Evolutionary conservation across 2,797 vertebrate genomes (phyloP).

Genomic region (Rhabdophis nuchalis): DNA sequence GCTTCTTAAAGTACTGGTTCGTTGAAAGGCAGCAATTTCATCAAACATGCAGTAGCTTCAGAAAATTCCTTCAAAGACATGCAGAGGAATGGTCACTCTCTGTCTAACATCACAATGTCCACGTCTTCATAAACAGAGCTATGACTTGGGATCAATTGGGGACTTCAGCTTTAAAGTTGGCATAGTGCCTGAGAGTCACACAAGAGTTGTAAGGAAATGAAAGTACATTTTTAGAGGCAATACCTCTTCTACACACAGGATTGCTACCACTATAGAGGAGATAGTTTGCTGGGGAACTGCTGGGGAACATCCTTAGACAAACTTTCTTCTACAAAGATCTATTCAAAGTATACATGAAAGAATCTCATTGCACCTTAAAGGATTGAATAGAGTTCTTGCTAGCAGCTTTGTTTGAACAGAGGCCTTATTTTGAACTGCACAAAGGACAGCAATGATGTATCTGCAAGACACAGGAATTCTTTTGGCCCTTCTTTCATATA

Average conservation of each 20-base stretch:
- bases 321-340: not conserved
- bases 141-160: not conserved
- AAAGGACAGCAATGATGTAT: not conserved
- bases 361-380: not conserved
- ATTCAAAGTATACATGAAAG: not conserved
- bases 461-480: not conserved
- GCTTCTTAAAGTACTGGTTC: not conserved
- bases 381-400: not conserved
- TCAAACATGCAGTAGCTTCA: not conserved
- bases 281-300: not conserved
- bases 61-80: not conserved
- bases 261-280: not conserved
- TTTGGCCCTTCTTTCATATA: not conserved
- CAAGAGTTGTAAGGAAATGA: not conserved
- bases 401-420: not conserved
- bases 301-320: not conserved
- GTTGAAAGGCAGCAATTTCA: not conserved
- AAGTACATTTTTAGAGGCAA: not conserved
- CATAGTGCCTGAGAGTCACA: not conserved
- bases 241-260: not conserved
- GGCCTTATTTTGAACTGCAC: not conserved
- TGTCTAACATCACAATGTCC: not conserved
- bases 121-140: not conserved
- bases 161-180: not conserved
- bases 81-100: not conserved